Base-by-base conservation (phyloP, 2,888 invertebrate genomes). In the Hemistola chrysoprasaria region DNA sequence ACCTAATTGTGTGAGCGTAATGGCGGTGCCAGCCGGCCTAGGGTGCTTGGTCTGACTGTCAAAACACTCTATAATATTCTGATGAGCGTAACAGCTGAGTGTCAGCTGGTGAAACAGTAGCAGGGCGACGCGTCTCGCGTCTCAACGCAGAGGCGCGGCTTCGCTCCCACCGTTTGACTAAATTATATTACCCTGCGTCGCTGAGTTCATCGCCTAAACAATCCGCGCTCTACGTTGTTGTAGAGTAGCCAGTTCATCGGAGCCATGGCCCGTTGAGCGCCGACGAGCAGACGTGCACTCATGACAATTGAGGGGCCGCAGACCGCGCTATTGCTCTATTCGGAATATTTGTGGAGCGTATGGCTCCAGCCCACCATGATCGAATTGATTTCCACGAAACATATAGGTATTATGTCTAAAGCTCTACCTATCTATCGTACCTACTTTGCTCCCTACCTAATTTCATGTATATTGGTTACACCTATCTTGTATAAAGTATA, bases 151-250 rank as follows among this genome's bases (percentile, higher is more conserved):
- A 49, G 56, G 57, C 49, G 56, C 53, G 65, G 43, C 58, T 59
- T 62, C 59, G 60, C 56, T 56, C 57, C 52, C 59, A 53, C 52
- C 58, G 59, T 65, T 60, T 59, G 63, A 64, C 62, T 65, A 70
- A 68, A 72, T n/a, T n/a, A n/a, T 67, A 65, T 61, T 60, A 53
- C 56, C 52, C 56, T 56, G 57, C 53, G 31, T 52, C 58, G 62
- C 67, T 79, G 78, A 79, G 75, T 73, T 81, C 78, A 79, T 80
- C 80, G 76, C 73, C 63, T 65, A 73, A 80, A 74, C 71, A 64
- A 68, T 65, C 54, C 56, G 55, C 49, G 55, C 52, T 53, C 47
- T 59, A 55, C 57, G 54, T 47, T 44, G 54, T 50, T 44, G 61
- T 57, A 61, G 50, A 60, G 55, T 47, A 20, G 23, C 20, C 20